These are phyloP conservation scores for Sisor rabdophorus DNA, from an alignment of 2,113 vertebrate genomes.

Conservation along the genomic window DNA sequence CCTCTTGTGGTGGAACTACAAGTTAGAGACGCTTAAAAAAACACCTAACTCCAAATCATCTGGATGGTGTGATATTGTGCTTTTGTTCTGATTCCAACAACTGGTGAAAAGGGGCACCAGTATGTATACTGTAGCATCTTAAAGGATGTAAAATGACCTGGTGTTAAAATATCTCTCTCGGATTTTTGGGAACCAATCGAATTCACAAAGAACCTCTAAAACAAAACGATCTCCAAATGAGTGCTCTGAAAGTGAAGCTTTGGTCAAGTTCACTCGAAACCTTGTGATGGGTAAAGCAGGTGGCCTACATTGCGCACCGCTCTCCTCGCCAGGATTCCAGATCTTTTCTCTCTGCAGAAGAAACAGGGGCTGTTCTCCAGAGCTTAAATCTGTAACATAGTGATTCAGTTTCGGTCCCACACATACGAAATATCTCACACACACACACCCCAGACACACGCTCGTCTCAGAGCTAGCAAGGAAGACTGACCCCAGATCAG, in stretches of 20 bases:
- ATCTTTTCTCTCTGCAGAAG: neutral
- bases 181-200: neutral
- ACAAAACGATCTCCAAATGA: neutral
- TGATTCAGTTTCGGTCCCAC: neutral
- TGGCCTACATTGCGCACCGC: conserved; percentile 13
- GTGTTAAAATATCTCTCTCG: neutral
- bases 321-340: conserved; percentile 1
- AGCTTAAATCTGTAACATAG: neutral
- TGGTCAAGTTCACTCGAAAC: neutral
- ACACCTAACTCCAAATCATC: conserved; percentile 9
- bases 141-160: neutral
- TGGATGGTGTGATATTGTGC: conserved; percentile 40
- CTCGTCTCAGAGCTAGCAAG: neutral
- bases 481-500: conserved; percentile 25
- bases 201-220: neutral
- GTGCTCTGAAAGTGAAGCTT: neutral
- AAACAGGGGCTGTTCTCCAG: conserved; percentile 1
- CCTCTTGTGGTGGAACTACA: conserved; percentile 26
- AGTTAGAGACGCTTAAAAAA: neutral
- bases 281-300: conserved; percentile 8
- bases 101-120: neutral
- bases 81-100: conserved; percentile 25
- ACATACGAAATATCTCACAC: neutral
- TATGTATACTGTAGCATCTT: neutral
- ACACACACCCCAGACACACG: neutral